Evolutionary conservation across 2,888 invertebrate genomes (phyloP), one percentile per base, ranked within the genome.

Genomic region (Protonemura montana): DNA sequence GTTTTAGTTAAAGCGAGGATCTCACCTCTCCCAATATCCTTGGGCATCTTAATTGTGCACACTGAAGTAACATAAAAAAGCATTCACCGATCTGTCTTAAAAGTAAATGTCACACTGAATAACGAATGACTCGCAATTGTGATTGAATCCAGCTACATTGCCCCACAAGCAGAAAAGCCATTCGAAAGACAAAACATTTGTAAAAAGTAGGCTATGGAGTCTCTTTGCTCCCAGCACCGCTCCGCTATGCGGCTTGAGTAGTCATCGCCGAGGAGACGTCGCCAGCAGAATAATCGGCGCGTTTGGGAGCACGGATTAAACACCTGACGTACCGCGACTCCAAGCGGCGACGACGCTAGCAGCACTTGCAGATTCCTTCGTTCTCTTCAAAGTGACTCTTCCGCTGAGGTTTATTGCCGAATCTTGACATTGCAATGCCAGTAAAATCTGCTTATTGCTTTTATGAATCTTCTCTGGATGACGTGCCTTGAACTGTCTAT

Each of bases 401-500:
- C 10, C 27, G 16, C 29, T 27, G 84, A 84, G 84, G 84, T 84
- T 84, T 84, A 84, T 84, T 76, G 84, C 76, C 84, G 30, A 84
- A 84, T 84, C 84, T 84, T 84, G 84, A 84, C 84, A 84, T 84
- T 76, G 84, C 84, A 84, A 84, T 84, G 85, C 77, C 78, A n/a
- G 41, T 27, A 35, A 87, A 87, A 87, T 87, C 87, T 87, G 87
- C 87, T 87, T 87, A 87, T 87, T 87, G 87, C 87, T 87, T 86
- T 87, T 87, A 87, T 87, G 87, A 87, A 87, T 87, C 87, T 86
- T 76, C 86, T 41, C 41, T n/a, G 35, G 21, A 42, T 87, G 87
- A 87, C 87, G 87, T 87, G 87, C 86, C 87, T 78, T 21, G 85
- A 85, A 85, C 83, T 87, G 87, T 87, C 87, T 87, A 86, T 87